Percentiles rank a stretch among this genome's conserved stretches.
Evolutionary conservation across 2,888 invertebrate species (phyloP).

Genomic region (Nycteola revayana): DNA sequence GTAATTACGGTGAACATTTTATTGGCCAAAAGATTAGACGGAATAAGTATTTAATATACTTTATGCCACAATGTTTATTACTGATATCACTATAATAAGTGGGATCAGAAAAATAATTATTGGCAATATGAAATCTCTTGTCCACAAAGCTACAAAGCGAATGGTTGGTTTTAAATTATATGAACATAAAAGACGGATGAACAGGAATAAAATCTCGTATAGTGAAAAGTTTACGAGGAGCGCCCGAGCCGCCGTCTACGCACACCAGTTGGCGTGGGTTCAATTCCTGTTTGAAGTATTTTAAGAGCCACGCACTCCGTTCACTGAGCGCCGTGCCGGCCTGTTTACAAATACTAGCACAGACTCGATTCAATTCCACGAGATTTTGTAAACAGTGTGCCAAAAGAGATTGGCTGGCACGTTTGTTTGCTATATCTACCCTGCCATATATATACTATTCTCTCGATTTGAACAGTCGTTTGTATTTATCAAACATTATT

Average conservation of each 20-base stretch:
- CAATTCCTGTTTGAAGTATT: conserved; percentile 80
- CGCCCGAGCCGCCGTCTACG: conserved; percentile 71
- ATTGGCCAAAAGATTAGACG: conserved; percentile 4
- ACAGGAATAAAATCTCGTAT: conserved; percentile 70
- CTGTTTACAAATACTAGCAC: conserved; percentile 79
- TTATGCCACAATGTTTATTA: conserved; percentile 7
- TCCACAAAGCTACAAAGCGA: conserved; percentile 27
- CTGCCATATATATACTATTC: conserved; percentile 30
- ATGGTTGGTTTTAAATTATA: conserved; percentile 52
- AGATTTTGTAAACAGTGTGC: conserved; percentile 73
- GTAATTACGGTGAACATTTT: conserved; percentile 16
- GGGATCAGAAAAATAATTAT: conserved; percentile 30
- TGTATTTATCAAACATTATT: too few species aligned
- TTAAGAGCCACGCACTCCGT: conserved; percentile 69
- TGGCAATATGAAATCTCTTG: conserved; percentile 36
- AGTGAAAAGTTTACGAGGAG: conserved; percentile 72
- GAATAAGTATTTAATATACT: too few species aligned
- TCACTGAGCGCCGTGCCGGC: conserved; percentile 43
- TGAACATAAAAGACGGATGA: conserved; percentile 61
- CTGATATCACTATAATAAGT: conserved; percentile 3
- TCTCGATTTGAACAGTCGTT: conserved; percentile 30
- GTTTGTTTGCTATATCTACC: conserved; percentile 43
- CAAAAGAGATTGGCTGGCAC: conserved; percentile 60
- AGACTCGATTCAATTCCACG: conserved; percentile 71
- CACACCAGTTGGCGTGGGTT: conserved; percentile 75